Evolutionary conservation across 1,140 invertebrate genomes (phyloP), one percentile per base, ranked within the genome.

Genomic region (Octopus sinensis): DNA sequence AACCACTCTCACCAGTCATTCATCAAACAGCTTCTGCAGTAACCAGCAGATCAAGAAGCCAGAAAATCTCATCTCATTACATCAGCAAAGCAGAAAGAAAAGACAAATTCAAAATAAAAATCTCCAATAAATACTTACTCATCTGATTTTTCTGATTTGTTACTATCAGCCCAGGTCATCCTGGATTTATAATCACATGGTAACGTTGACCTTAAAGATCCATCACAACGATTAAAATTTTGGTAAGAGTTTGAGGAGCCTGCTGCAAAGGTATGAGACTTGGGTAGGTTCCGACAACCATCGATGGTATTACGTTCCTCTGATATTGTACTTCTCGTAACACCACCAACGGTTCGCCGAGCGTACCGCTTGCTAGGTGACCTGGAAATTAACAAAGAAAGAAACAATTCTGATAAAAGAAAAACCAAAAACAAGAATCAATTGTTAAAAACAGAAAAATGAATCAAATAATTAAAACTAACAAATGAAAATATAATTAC

Each of bases 341-440:
- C 87, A 54, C 86, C 89, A 53, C 90, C 90, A 13, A 91, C 88
- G 43, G 91, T 92, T 80, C 93, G 92, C 52, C 93, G 91, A 30
- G 92, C 90, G 81, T 93, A 89, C 84, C 91, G 90, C 89, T 94
- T 94, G 88, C 93, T 94, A 23, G 93, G 93, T 79, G 93, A 94
- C 88, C 94, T 94, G 87, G 78, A 88, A 82, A 82, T 80, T 79
- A 62, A 68, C 53, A n/a, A 79, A 73, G 13, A 73, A 73, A 73
- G 68, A 73, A 73, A 73, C 17, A 13, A 43, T 43, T 43, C 30
- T 43, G 30, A 43, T 43, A 43, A 43, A 43, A 43, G 30, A 43
- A 43, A 43, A 43, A 3, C 30, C 30, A 43, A 43, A 43, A 43
- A 43, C 30, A 43, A 43, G 30, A 43, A 43, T 2, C 30, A 43